These are phyloP conservation scores for Antheraea assamensis DNA, from an alignment of 2,888 invertebrate genomes.

Conservation along the genomic window DNA sequence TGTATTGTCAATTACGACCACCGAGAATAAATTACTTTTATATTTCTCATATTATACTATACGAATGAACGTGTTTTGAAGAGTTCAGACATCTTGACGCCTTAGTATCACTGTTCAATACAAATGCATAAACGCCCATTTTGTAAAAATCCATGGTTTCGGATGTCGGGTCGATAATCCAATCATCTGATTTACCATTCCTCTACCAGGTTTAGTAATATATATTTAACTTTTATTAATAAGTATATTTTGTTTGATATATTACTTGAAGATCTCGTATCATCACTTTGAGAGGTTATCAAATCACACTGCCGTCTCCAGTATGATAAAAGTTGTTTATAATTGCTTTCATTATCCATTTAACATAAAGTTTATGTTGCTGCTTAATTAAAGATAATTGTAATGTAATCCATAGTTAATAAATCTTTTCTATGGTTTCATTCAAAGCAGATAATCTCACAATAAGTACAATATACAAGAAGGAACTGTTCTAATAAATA, in stretches of 20 bases:
- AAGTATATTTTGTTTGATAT: no score
- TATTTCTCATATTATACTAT: no score
- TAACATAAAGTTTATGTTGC: background rate
- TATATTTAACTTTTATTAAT: background rate
- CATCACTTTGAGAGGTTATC: no score
- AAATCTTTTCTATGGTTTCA: background rate
- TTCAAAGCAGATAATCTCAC: background rate
- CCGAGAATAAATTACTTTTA: no score
- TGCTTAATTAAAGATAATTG: background rate
- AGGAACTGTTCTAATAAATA: constrained; percentile 45
- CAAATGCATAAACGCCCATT: no score
- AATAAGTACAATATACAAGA: constrained; percentile 39
- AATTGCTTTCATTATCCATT: no score
- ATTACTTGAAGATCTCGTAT: no score
- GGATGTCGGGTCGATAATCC: background rate
- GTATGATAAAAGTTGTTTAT: no score
- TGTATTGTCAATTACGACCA: background rate
- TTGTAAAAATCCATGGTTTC: no score
- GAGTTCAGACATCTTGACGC: background rate
- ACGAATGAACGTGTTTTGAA: no score
- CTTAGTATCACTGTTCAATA: background rate
- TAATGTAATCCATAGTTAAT: background rate
- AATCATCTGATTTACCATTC: background rate
- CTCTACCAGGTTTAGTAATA: background rate
- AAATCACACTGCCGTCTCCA: no score